Evolutionary conservation across 2,797 vertebrate genomes (phyloP).

Genomic region (Benthosema pterotum): DNA sequence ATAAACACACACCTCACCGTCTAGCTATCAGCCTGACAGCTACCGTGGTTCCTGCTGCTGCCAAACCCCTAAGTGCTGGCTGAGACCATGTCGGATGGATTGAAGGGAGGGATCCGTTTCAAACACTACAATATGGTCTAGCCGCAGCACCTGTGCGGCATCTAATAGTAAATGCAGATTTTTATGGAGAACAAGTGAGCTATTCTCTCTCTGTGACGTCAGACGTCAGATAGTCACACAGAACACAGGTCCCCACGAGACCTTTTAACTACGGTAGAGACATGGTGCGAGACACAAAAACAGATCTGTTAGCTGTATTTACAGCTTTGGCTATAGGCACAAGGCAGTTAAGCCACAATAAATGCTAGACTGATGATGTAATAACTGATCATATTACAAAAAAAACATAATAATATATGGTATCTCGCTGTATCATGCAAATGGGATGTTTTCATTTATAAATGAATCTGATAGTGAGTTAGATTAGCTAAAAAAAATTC

Average conservation of each 20-base stretch:
- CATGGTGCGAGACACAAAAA: conserved; percentile 17
- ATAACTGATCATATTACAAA: no score
- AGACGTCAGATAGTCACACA: no score
- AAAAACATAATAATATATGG: no score
- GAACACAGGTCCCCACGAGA: no score
- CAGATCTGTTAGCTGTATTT: conserved; percentile 9
- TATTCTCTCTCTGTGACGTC: conserved; percentile 7
- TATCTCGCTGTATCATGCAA: no score
- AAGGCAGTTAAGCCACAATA: no score
- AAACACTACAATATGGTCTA: conserved; percentile 19
- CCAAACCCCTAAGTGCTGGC: conserved; percentile 41
- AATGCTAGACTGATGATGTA: no score
- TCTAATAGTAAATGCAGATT: conserved; percentile 45
- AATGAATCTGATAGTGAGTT: no score
- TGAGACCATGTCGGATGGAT: conserved; percentile 30
- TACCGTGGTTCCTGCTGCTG: conserved; percentile 26
- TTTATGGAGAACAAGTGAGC: conserved; percentile 8
- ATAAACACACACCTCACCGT: conserved; percentile 64
- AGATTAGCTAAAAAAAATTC: no score
- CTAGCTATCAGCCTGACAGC: conserved; percentile 52
- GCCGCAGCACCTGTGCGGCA: conserved; percentile 55
- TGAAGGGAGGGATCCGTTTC: conserved; percentile 34
- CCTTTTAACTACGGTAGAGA: conserved; percentile 15
- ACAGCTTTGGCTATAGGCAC: conserved; percentile 4
- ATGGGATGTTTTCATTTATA: no score